phyloP scores from a whole-genome alignment of 2,888 invertebrate species.

The Pristionchus fissidentatus region DNA sequence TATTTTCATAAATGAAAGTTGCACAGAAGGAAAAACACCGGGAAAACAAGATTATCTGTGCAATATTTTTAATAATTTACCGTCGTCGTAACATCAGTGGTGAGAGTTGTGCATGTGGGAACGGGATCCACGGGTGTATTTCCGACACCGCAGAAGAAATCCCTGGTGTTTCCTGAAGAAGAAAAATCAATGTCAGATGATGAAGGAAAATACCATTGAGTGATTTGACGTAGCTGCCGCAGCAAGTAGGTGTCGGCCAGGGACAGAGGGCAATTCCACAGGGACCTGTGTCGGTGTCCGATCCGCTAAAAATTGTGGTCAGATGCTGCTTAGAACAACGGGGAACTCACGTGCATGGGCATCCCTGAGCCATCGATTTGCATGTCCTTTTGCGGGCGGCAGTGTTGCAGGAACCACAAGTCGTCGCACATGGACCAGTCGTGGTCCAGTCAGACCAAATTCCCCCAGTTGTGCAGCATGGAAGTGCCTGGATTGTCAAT shows the following conservation, averaged over 20 bases:
- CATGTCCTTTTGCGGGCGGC: constrained; percentile 53
- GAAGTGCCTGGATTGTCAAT: too few species aligned
- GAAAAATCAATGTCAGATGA: too few species aligned
- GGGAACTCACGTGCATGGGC: constrained; percentile 56
- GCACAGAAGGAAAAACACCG: too few species aligned
- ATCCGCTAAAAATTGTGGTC: not conserved
- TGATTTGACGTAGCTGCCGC: not conserved
- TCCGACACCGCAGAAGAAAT: constrained; percentile 7
- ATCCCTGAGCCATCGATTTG: constrained; percentile 51
- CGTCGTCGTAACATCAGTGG: too few species aligned
- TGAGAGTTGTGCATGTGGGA: not conserved
- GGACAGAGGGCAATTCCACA: constrained; percentile 3
- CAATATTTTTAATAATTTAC: too few species aligned
- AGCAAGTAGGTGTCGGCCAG: not conserved
- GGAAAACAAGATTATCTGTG: too few species aligned
- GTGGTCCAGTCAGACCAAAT: constrained; percentile 62
- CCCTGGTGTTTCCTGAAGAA: not conserved
- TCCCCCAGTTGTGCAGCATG: constrained; percentile 56
- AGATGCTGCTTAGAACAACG: not conserved
- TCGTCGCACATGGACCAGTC: constrained; percentile 53
- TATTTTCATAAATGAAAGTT: too few species aligned
- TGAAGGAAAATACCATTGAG: too few species aligned
- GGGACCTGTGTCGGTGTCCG: not conserved
- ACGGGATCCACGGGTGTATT: not conserved
- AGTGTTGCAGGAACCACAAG: constrained; percentile 57